Evolutionary conservation across 2,888 invertebrate species (phyloP), one percentile per base, ranked within the genome.

Genomic region (Danaus chrysippus): DNA sequence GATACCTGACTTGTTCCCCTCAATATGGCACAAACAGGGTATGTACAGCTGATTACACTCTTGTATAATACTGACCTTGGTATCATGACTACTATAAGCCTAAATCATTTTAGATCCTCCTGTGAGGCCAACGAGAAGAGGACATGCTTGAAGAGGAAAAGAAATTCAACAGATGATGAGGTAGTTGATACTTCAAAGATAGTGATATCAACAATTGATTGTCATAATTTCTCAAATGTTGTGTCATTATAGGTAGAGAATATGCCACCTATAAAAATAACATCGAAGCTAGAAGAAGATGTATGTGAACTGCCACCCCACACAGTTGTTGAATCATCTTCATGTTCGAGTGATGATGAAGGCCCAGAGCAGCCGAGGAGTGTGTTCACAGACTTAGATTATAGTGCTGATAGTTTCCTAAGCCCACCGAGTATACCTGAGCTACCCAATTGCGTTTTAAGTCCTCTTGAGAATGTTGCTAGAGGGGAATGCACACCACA

Each of bases 401-500:
- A 86, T 75, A 88, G 88, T 73, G 81, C 87, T 72, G 90, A 91
- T 75, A 88, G 86, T 77, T 86, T 88, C 59, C 77, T 90, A 73
- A 91, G 91, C 76, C 91, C 91, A 71, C 88, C 86, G 15, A 89
- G 90, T 77, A 77, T 88, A 77, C 77, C 87, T 74, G 91, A 90
- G 65, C 75, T 84, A 46, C 81, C 84, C 46, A 87, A 82, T 71
- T 85, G 82, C 81, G 90, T 91, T 59, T 75, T 91, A 60, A 91
- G 90, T 69, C 90, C 91, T 19, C 74, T 91, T 67, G 90, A 91
- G 70, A 91, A 91, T 87, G 89, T 91, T 59, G 83, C 87, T n/a
- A 85, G 88, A 71, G 88, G 88, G 10, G 88, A 90, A 71, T 84
- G 84, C 46, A 89, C 91, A 58, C 90, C 91, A 76, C 90, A 90